phyloP scores from a whole-genome alignment of 37 sponge, comb jelly and placozoan species.

The Mnemiopsis leidyi region DNA sequence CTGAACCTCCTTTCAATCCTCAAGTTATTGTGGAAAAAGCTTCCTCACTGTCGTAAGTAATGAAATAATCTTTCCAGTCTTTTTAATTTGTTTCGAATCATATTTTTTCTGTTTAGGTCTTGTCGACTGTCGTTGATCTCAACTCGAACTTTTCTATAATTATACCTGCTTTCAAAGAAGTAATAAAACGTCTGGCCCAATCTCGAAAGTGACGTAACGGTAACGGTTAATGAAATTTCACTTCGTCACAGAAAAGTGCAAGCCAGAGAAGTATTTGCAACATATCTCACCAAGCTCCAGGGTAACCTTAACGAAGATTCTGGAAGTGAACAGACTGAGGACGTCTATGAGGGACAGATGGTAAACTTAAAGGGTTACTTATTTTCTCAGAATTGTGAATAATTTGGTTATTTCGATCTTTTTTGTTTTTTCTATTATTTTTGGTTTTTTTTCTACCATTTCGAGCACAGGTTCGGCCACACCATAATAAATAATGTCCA shows the following conservation, averaged over 20 bases:
- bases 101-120: background rate
- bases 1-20: background rate
- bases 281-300: background rate
- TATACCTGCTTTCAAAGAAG: too few relatives aligned
- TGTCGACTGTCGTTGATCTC: too few relatives aligned
- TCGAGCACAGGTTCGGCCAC: too few relatives aligned
- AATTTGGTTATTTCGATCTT: too few relatives aligned
- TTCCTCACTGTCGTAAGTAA: background rate
- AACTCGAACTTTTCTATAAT: too few relatives aligned
- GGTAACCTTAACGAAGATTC: background rate
- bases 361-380: background rate
- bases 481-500: too few relatives aligned
- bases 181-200: too few relatives aligned
- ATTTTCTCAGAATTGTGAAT: too few relatives aligned
- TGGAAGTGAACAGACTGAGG: background rate
- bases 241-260: background rate
- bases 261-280: conserved; percentile 12
- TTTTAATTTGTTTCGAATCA: background rate
- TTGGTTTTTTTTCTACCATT: too few relatives aligned
- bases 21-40: background rate
- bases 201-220: too few relatives aligned
- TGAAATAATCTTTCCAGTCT: background rate
- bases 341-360: background rate
- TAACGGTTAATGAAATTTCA: too few relatives aligned
- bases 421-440: too few relatives aligned